These are phyloP conservation scores for Alectoris magna DNA, from an alignment of 2,797 vertebrate species.

Conservation along the genomic window DNA sequence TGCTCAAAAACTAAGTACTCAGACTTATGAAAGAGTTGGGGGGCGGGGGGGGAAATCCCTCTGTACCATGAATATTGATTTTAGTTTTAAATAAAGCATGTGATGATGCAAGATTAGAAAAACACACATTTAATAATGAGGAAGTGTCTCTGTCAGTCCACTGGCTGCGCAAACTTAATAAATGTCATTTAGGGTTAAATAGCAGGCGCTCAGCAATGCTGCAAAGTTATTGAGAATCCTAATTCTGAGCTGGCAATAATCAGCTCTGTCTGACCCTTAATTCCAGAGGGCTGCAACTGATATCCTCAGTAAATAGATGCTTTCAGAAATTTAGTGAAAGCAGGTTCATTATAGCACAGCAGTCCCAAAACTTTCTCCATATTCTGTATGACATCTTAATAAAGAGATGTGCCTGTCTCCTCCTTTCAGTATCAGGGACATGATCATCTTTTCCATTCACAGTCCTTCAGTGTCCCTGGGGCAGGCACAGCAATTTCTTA, in stretches of 20 bases:
- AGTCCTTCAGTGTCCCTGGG: background rate
- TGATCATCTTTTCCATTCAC: background rate
- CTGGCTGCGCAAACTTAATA: slow-evolving; percentile 57
- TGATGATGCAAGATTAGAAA: slow-evolving; percentile 61
- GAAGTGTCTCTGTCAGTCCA: slow-evolving; percentile 27
- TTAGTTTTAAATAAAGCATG: slow-evolving; percentile 58
- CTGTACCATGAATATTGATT: slow-evolving; percentile 56
- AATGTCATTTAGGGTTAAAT: slow-evolving; percentile 60
- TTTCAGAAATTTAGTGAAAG: slow-evolving; percentile 64
- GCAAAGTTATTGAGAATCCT: slow-evolving; percentile 64
- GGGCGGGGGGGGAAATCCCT: background rate
- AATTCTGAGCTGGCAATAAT: slow-evolving; percentile 52
- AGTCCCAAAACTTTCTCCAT: slow-evolving; percentile 32
- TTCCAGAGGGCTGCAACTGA: slow-evolving; percentile 55
- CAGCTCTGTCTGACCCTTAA: slow-evolving; percentile 56
- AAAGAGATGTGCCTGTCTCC: background rate
- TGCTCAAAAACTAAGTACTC: slow-evolving; percentile 36
- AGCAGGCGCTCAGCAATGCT: slow-evolving; percentile 51
- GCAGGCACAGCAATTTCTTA: background rate
- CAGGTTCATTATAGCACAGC: slow-evolving; percentile 28
- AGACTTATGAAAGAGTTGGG: slow-evolving; percentile 25
- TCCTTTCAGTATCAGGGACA: background rate
- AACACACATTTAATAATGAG: slow-evolving; percentile 51
- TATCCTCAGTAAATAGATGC: slow-evolving; percentile 68
- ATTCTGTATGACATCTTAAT: background rate